phyloP scores from a whole-genome alignment of 2,113 vertebrate species.

The Cyprinodon tularosa region DNA sequence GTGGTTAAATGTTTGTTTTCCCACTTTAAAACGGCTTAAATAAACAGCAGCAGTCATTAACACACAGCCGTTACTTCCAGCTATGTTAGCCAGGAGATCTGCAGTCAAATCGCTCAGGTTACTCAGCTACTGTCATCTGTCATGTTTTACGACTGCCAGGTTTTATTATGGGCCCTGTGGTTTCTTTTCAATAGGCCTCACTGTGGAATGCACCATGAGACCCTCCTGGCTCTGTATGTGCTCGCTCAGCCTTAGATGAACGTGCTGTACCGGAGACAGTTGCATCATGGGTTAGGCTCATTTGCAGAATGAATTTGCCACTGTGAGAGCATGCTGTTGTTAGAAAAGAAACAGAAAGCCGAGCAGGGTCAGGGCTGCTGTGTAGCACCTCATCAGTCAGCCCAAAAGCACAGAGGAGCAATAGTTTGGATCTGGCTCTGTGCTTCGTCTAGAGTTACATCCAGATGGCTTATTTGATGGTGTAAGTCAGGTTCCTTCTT shows the following conservation, averaged over 20 bases:
- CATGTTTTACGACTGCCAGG: constrained; percentile 62
- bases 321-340: constrained; percentile 58
- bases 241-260: constrained; percentile 36
- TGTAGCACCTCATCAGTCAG: constrained; percentile 78
- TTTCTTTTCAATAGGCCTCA: constrained; percentile 58
- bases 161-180: constrained; percentile 57
- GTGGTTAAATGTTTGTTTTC: constrained; percentile 39
- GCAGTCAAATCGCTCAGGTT: constrained; percentile 66
- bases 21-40: constrained; percentile 42
- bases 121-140: constrained; percentile 61
- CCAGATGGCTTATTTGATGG: constrained; percentile 66
- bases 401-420: constrained; percentile 59
- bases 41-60: constrained; percentile 62
- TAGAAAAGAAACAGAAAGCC: constrained; percentile 61
- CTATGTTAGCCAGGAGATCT: constrained; percentile 40
- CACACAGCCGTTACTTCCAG: constrained; percentile 51
- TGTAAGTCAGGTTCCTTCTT: constrained; percentile 43
- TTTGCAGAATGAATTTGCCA: constrained; percentile 53
- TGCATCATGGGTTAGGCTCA: constrained; percentile 56
- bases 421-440: constrained; percentile 69
- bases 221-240: constrained; percentile 11
- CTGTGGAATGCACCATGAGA: constrained; percentile 50
- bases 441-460: constrained; percentile 63
- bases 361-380: constrained; percentile 66
- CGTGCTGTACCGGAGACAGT: constrained; percentile 65